Base-by-base conservation (phyloP, 2,797 vertebrate genomes). In the Neopelma chrysocephalum region DNA sequence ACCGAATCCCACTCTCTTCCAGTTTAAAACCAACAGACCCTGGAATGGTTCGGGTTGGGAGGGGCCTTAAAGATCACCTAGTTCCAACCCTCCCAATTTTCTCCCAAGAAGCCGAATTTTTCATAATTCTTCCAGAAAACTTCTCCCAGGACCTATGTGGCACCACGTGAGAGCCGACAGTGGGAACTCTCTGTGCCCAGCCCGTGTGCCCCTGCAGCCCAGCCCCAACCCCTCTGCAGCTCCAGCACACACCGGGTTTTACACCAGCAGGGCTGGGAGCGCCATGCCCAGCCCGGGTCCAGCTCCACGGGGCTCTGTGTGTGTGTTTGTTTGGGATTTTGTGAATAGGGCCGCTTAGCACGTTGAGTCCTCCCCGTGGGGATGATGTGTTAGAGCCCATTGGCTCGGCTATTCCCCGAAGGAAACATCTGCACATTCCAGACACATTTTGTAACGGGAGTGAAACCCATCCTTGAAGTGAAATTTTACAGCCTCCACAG, bases 361-460 rank as follows among this genome's bases (percentile, higher is more conserved):
- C 45, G 66, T 40, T 73, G 96, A 93, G 87, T 92, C 78, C 91
- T 96, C 96, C 95, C 93, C 21, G 3, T 7, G 65, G 94, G 96
- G 93, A 82, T 51, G 95, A 87, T 85, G 95, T 60, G 95, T 65
- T 96, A 54, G 73, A 96, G 96, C 91, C 45, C 78, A 97, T 96
- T 96, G 97, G 97, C 97, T 96, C 83, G 10, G 10, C 60, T 66
- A 93, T 94, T 98, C 98, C 98, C 98, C 96, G 89, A 98, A 98
- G 98, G 98, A 99, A 99, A 99, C 98, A 99, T 99, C 99, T 99
- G 99, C 98, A 98, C 99, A 99, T 99, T 99, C 99, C 99, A 99
- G 98, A 98, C 98, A 64, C 96, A 97, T 98, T 99, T 97, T 98
- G 98, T 99, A 99, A 99, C 98, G 96, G 97, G 97, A 98, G 97